Evolutionary conservation across 1,140 invertebrate species (phyloP).

Genomic region (Drosophila ohnishii): DNA sequence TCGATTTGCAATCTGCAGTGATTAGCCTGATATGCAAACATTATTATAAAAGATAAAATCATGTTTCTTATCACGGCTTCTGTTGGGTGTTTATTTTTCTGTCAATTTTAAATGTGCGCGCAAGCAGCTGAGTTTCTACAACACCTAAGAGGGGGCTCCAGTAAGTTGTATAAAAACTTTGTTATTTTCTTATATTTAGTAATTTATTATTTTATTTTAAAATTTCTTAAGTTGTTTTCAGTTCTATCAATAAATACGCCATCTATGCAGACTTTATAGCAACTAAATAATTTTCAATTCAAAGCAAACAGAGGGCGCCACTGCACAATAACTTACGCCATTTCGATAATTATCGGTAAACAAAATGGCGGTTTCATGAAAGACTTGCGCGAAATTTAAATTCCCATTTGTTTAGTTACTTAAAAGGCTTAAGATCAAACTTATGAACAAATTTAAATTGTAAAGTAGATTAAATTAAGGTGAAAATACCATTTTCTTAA

Average conservation of each 20-base stretch:
- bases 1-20: conserved; percentile 40
- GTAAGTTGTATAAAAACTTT: too few relatives aligned
- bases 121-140: background rate
- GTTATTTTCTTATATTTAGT: background rate
- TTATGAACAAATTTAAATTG: background rate
- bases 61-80: background rate
- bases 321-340: background rate
- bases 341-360: conserved; percentile 3
- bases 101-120: conserved; percentile 2
- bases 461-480: background rate
- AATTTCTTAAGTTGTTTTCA: background rate
- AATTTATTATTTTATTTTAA: background rate
- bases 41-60: conserved; percentile 18
- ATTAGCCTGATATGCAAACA: conserved; percentile 27
- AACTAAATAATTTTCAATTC: too few relatives aligned
- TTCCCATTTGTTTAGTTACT: too few relatives aligned
- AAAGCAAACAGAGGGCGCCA: background rate
- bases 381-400: background rate
- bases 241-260: background rate
- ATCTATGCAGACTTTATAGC: background rate
- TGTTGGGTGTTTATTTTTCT: background rate
- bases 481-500: background rate
- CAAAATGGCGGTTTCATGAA: background rate
- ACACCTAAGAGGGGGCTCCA: too few relatives aligned
- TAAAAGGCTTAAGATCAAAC: background rate